Evolutionary conservation across 35 echinoderm and acorn worm genomes (phyloP).

Genomic region (Hemicentrotus pulcherrimus): DNA sequence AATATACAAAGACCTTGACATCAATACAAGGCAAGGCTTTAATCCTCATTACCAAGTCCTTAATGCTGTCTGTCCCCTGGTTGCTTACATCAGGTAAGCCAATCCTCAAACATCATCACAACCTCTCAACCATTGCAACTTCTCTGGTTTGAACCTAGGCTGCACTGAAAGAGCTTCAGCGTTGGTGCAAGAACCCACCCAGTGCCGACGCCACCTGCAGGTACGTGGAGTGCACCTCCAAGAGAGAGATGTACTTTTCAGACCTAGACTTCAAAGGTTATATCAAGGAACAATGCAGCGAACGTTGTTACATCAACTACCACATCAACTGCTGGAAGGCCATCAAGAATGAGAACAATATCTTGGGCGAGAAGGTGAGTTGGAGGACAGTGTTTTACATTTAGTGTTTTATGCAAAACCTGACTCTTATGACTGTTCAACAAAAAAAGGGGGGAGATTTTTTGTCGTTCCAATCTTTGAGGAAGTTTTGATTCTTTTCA

Average conservation of each 20-base stretch:
- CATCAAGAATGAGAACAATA: slow-evolving; percentile 54
- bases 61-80: too few relatives aligned
- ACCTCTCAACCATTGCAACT: not conserved
- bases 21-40: too few relatives aligned
- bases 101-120: too few relatives aligned
- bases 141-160: slow-evolving; percentile 1
- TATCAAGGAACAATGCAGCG: slow-evolving; percentile 64
- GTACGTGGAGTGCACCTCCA: slow-evolving; percentile 49
- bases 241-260: slow-evolving; percentile 77
- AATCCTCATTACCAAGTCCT: too few relatives aligned
- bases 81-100: too few relatives aligned
- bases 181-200: slow-evolving; percentile 64
- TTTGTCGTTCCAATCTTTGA: too few relatives aligned
- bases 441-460: too few relatives aligned
- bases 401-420: too few relatives aligned
- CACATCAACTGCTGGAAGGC: slow-evolving; percentile 88
- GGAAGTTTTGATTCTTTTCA: too few relatives aligned
- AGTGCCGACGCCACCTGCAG: slow-evolving; percentile 68
- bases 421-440: too few relatives aligned
- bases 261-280: slow-evolving; percentile 90
- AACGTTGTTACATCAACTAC: slow-evolving; percentile 79
- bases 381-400: not conserved
- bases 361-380: slow-evolving; percentile 58
- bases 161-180: slow-evolving; percentile 54
- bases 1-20: too few relatives aligned